Evolutionary conservation across 1,140 invertebrate genomes (phyloP), one percentile per base, ranked within the genome.

Genomic region (Drosophila ogumai): DNA sequence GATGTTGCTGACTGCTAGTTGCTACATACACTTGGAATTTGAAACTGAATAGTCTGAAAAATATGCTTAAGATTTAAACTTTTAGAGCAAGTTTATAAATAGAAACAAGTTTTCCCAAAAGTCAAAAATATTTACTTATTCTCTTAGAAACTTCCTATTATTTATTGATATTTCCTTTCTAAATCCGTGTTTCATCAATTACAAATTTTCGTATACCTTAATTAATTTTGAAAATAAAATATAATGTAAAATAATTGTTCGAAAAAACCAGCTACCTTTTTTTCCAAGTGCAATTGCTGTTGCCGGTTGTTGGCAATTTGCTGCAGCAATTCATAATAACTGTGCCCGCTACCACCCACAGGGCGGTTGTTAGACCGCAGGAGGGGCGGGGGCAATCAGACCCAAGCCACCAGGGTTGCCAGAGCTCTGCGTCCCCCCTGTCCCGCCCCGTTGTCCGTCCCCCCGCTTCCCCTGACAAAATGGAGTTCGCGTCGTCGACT

Each of bases 311-410:
- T 47, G 47, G 74, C 68, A 88, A 88, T 79, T 88, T 90, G 81
- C 81, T 73, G 85, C 81, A 90, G 85, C 81, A 81, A 90, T 88
- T 90, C 78, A 81, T 88, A 90, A 88, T 88, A 88, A 88, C 85
- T 79, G 77, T 63, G 81, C 69, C 69, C 81, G 86, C 75, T 90
- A 75, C 85, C 85, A 90, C 85, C 85, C 85, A 90, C 85, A 85
- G 85, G 85, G 85, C 79, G 77, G 73, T 84, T 75, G 80, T 88
- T 71, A 90, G 69, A 50, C 63, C 75, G 34, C 75, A 57, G 50
- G 41, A 43, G 69, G 44, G 5, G 34, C 34, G 65, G 58, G 52
- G 58, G 72, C 69, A 78, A 81, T 81, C 79, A 82, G 55, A 36
- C 57, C 47, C 64, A 60, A 78, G 64, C 73, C 81, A 77, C 76